Conservation (phyloP, 2,113 vertebrate species). For the Ahaetulla prasina region DNA sequence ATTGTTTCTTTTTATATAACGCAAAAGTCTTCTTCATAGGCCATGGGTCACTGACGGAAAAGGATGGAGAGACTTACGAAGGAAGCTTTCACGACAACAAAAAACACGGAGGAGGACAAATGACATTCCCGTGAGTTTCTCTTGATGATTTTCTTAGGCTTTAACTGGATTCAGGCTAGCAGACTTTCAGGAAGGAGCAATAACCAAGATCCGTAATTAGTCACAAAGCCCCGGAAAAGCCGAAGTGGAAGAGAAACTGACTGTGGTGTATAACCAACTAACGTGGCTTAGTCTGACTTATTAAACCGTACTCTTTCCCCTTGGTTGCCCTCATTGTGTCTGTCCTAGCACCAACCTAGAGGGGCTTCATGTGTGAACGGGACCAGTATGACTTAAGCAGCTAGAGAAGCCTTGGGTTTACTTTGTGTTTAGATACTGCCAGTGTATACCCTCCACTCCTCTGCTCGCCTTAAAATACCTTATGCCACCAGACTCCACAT, state of each 20-base stretch:
- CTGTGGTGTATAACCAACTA: not conserved
- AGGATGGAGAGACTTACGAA: slow-evolving; percentile 46
- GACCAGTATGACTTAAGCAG: not conserved
- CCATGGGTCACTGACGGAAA: slow-evolving; percentile 45
- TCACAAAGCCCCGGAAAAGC: not conserved
- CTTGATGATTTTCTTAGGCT: not conserved
- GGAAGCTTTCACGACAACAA: slow-evolving; percentile 56
- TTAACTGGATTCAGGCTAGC: not conserved
- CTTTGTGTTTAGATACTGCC: not conserved
- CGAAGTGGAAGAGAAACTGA: not conserved
- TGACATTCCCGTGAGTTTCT: slow-evolving; percentile 48
- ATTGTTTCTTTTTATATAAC: not conserved
- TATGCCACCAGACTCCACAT: no score
- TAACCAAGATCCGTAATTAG: not conserved
- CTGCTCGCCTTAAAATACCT: no score
- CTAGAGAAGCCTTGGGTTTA: not conserved
- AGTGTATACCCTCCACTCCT: no score
- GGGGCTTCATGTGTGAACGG: not conserved
- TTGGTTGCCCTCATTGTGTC: not conserved
- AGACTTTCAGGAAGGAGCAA: not conserved
- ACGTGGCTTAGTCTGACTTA: not conserved
- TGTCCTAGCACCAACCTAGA: not conserved
- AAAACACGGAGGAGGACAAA: slow-evolving; percentile 55
- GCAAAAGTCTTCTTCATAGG: slow-evolving; percentile 26
- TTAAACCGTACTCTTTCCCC: not conserved